Percentiles rank a stretch among this genome's conserved stretches.
These are phyloP conservation scores for Passerina amoena DNA, from an alignment of 2,113 vertebrate species.

Conservation along the genomic window DNA sequence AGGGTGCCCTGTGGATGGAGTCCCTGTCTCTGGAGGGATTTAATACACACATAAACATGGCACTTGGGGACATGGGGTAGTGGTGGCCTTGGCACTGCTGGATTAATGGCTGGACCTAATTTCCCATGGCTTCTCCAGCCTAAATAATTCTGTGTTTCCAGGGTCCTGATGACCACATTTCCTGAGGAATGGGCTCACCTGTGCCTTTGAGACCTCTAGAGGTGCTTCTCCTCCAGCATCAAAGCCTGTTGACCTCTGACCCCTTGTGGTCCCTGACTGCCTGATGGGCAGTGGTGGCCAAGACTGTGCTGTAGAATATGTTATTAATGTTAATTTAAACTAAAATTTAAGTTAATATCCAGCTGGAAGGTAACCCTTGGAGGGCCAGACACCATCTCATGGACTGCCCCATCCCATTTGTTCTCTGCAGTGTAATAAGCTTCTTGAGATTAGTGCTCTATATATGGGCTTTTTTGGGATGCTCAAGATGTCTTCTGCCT, in stretches of 20 bases:
- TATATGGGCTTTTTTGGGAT: background rate
- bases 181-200: background rate
- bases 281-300: fast-evolving
- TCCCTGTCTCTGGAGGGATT: background rate
- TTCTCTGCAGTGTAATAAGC: background rate
- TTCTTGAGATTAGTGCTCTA: background rate
- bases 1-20: background rate
- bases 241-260: background rate
- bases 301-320: background rate
- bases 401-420: background rate
- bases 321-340: background rate
- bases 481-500: background rate
- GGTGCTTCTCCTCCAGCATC: background rate
- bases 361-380: background rate
- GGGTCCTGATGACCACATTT: background rate
- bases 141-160: background rate
- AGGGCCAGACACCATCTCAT: background rate
- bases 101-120: background rate
- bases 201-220: background rate
- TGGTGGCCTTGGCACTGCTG: background rate
- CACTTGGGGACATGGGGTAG: background rate
- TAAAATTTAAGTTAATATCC: background rate
- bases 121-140: background rate
- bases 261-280: background rate
- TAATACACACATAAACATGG: background rate